Evolutionary conservation across 2,113 vertebrate species (phyloP).

Genomic region (Rhizomys pruinosus): DNA sequence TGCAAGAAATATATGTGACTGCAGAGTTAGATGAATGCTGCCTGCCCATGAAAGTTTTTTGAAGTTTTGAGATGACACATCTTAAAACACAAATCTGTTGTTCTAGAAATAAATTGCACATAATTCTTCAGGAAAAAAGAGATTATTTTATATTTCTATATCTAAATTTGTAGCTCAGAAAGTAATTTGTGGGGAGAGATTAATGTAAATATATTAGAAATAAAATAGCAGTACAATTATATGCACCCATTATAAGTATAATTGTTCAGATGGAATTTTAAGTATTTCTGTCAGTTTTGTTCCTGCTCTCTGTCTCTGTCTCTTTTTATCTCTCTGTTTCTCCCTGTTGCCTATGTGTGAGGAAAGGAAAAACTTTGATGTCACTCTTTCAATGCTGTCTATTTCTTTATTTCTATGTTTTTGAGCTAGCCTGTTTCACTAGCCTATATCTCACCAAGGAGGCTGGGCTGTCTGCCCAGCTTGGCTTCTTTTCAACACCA

Average conservation of each 20-base stretch:
- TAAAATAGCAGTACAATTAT: constrained; percentile 3
- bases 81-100: background rate
- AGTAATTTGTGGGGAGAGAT: background rate
- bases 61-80: background rate
- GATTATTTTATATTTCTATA: constrained; percentile 6
- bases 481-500: background rate
- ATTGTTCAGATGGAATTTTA: background rate
- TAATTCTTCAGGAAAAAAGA: background rate
- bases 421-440: background rate
- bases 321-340: background rate
- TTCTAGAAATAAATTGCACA: background rate
- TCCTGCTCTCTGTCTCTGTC: background rate
- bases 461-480: background rate
- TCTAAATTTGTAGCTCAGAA: background rate
- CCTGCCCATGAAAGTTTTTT: background rate
- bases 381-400: background rate
- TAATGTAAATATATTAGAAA: constrained; percentile 18
- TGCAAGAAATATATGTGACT: background rate
- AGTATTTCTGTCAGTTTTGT: background rate
- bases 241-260: background rate
- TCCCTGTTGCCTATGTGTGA: background rate
- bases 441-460: background rate
- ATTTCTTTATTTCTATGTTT: background rate
- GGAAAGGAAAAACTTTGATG: no score
- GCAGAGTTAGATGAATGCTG: background rate